phyloP scores from a whole-genome alignment of 2,113 vertebrate genomes.

The Bagarius yarrelli region DNA sequence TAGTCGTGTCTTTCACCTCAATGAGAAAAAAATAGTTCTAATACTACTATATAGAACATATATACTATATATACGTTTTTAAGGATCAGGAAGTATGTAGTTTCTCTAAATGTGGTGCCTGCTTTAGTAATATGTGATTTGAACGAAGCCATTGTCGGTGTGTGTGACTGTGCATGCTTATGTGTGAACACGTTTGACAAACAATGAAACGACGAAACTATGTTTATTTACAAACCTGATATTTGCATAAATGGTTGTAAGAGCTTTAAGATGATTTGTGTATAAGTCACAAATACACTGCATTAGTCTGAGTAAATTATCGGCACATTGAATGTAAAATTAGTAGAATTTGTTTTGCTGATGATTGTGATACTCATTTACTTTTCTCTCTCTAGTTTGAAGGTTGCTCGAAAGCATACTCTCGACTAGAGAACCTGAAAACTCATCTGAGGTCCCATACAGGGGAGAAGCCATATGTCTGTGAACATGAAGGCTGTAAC shows the following conservation, averaged over 20 bases:
- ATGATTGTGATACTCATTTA: neutral
- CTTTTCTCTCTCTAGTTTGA: conserved; percentile 79
- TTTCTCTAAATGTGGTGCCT: too few relatives aligned
- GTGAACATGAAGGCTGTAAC: conserved; percentile 97
- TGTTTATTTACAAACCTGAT: too few relatives aligned
- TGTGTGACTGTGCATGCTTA: too few relatives aligned
- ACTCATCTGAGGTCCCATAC: conserved; percentile 98
- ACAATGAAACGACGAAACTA: too few relatives aligned
- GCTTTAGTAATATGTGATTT: too few relatives aligned
- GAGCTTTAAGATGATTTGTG: conserved; percentile 18
- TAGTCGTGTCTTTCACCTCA: too few relatives aligned
- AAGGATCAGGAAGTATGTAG: too few relatives aligned
- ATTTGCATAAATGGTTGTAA: conserved; percentile 20
- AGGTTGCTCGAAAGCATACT: conserved; percentile 95
- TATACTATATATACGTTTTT: too few relatives aligned
- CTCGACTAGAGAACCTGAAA: conserved; percentile 97
- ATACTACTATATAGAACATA: too few relatives aligned
- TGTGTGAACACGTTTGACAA: too few relatives aligned
- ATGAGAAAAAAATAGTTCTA: too few relatives aligned
- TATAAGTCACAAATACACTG: conserved; percentile 53
- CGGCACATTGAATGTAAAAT: neutral
- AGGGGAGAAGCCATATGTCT: conserved; percentile 96
- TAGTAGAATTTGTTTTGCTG: neutral
- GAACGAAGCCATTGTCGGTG: too few relatives aligned
- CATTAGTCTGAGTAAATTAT: conserved; percentile 1